Evolutionary conservation across 2,113 vertebrate species (phyloP), one percentile per base, ranked within the genome.

Genomic region (Syngnathus typhle): DNA sequence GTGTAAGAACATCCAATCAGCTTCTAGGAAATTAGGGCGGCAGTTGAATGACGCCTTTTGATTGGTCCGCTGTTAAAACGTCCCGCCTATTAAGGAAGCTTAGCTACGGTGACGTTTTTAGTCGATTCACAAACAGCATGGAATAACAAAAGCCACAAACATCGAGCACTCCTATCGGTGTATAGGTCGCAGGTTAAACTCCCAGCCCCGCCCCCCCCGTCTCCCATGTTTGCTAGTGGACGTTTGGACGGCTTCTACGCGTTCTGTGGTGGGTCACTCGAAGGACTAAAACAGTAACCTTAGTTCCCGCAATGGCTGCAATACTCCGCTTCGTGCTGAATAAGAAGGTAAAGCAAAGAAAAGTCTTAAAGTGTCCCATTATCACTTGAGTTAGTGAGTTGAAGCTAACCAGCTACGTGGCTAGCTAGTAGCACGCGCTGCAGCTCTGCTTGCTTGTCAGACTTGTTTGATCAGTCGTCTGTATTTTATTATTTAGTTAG

Each of bases 251-350:
- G 44, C n/a, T 61, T 19, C 67, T 1, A 51, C 39, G 27, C 10
- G 0, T 12, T 47, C 32, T 71, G n/a, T 51, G 52, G 63, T 67
- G 75, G 75, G 77, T 83, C 74, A 65, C 38, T 65, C 63, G 65
- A 78, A 84, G 80, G 82, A 71, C 65, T 84, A 21, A 69, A 41
- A 65, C 0, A 67, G 0, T 32, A 54, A 69, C 7, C 2, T 1
- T 13, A 36, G 12, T 6, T 16, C 36, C 13, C 63, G 79, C 61
- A 63, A 88, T 90, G 88, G 82, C 86, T 44, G 78, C 82, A 39
- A 44, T 88, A 44, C 64, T 88, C 32, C 82, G 87, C 0, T 60
- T 80, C 0, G 5, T 84, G 19, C 21, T 75, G 39, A 81, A n/a
- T 11, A 84, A 68, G 39, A 88, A 81, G 88, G 87, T 86, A 72